A percentile compares a stretch with the other conserved stretches of the same genome.
These are phyloP conservation scores for Tuberolachnus salignus DNA, from an alignment of 2,888 invertebrate genomes.

Conservation along the genomic window DNA sequence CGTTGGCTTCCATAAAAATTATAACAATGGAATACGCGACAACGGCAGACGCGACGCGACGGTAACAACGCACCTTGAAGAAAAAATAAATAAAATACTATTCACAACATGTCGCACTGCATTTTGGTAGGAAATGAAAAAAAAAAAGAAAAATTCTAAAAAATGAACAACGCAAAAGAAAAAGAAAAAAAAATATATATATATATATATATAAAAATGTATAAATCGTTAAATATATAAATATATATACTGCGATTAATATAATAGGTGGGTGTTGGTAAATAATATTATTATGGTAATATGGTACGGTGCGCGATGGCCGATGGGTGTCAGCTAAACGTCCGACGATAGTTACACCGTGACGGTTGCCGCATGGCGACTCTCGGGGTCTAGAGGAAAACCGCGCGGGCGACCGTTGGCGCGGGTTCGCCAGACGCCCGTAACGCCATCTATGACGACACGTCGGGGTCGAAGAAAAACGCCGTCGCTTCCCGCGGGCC, in stretches of 20 bases:
- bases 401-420: background rate
- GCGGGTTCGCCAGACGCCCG: background rate
- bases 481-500: conserved; percentile 7
- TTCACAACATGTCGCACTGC: background rate
- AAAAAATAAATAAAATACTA: background rate
- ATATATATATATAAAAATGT: background rate
- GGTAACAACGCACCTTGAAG: background rate
- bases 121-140: background rate
- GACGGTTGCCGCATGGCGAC: conserved; percentile 55
- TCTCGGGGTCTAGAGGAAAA: conserved; percentile 35
- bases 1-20: conserved; percentile 54
- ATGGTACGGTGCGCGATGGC: no score
- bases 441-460: conserved; percentile 25
- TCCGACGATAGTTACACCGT: conserved; percentile 27
- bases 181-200: background rate
- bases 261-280: no score
- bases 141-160: background rate
- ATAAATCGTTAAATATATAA: background rate
- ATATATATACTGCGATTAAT: background rate
- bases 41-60: background rate
- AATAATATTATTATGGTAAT: background rate
- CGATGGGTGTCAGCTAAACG: background rate
- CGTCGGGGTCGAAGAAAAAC: background rate
- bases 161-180: background rate
- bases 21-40: background rate